Conservation (phyloP, 2,888 invertebrate genomes). For the Boloria euphrosyne region DNA sequence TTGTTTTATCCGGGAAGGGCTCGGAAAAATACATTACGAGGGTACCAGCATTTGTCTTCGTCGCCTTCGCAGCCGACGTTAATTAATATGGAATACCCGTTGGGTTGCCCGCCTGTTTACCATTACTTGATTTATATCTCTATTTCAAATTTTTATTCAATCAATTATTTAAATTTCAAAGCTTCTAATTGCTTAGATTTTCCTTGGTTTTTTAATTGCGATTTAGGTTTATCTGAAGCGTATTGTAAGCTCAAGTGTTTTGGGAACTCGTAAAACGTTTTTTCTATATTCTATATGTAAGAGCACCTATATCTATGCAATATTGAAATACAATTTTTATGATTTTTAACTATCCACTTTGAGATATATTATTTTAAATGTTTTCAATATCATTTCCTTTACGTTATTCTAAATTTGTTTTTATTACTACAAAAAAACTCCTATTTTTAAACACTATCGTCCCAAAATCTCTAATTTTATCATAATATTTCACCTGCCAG, state of each 20-base stretch:
- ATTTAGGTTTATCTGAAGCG: neutral
- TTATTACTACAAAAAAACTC: neutral
- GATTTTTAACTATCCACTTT: too few species aligned
- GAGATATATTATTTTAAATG: too few species aligned
- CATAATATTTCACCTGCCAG: slow-evolving; percentile 8
- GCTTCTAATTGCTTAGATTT: slow-evolving; percentile 2
- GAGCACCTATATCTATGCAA: too few species aligned
- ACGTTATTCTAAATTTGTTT: too few species aligned
- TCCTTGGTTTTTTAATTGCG: neutral
- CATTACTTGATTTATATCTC: slow-evolving; percentile 70
- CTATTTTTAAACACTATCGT: slow-evolving; percentile 2
- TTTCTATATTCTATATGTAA: too few species aligned
- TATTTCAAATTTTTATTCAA: slow-evolving; percentile 57
- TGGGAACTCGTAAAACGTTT: too few species aligned
- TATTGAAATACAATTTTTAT: too few species aligned
- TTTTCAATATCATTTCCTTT: too few species aligned
- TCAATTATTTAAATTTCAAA: slow-evolving; percentile 32
- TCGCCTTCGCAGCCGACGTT: slow-evolving; percentile 72
- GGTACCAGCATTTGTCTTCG: slow-evolving; percentile 77
- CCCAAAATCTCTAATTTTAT: neutral
- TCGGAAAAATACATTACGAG: slow-evolving; percentile 78
- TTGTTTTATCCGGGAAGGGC: slow-evolving; percentile 72
- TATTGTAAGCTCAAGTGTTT: neutral
- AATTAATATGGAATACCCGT: slow-evolving; percentile 81
- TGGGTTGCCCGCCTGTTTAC: slow-evolving; percentile 63